Evolutionary conservation across 2,113 vertebrate species (phyloP), one percentile per base, ranked within the genome.

Genomic region (Albula goreensis): DNA sequence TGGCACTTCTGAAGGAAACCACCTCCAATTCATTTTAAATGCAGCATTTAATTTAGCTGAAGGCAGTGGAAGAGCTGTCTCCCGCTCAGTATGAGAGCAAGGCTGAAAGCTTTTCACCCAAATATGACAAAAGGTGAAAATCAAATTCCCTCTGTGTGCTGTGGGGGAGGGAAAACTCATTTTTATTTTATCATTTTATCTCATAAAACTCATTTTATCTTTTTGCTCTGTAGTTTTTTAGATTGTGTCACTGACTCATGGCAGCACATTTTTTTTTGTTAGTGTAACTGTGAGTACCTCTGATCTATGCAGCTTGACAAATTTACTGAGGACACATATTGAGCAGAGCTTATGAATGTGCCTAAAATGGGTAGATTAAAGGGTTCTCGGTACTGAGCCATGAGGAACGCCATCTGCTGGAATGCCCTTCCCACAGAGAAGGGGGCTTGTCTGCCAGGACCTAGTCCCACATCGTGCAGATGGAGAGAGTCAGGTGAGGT

Each of bases 1-100:
- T 84, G 85, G 77, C 83, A 88, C 84, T 66, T 78, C 19, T 25
- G 17, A 57, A 80, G 83, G 86, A 89, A 85, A 86, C 52, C 7
- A 25, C 22, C 0, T 79, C 25, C 19, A 78, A 79, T 85, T 15
- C 56, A 81, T 86, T 79, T 84, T 66, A 66, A 85, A 88, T 0
- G 11, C 17, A 81, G 85, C 2, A 0, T 88, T 89, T 85, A 19
- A 83, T 88, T 78, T 85, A 70, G 83, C 31, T 0, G 0, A 81
- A 4, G 51, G 25, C 56, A 60, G 12, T 80, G 51, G 78, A 83
- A 86, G 0, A 50, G 49, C 78, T 80, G 48, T 60, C 78, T 74
- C 12, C 11, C 10, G 9, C 50, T 51, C 17, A 25, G 22, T 10
- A 48, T 52, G 41, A 79, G 51, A 17, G 22, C 77, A 49, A n/a